These are phyloP conservation scores for Trachelus stipa DNA, from an alignment of 2,888 invertebrate genomes.

Conservation along the genomic window DNA sequence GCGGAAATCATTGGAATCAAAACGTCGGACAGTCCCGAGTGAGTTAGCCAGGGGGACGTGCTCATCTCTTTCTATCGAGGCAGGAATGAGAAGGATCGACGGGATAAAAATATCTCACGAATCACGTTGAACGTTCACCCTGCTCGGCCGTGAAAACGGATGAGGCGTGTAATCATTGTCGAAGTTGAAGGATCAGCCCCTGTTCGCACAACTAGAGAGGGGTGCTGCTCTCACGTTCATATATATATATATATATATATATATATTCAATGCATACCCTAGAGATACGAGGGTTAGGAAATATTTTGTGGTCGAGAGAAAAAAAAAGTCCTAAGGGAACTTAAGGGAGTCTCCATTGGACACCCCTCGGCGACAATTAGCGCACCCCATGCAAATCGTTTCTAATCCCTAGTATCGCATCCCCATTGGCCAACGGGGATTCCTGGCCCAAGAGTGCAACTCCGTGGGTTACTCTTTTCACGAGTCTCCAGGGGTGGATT, in stretches of 20 bases:
- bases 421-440: not conserved
- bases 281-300: not conserved
- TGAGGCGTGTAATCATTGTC: not conserved
- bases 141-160: not conserved
- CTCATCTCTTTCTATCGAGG: not conserved
- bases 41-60: not conserved
- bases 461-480: not conserved
- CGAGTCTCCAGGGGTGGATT: constrained; percentile 12
- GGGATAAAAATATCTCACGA: not conserved
- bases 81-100: not conserved
- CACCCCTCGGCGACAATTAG: constrained; percentile 41
- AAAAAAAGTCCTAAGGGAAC: not conserved
- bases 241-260: not conserved
- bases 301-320: not conserved
- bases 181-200: not conserved
- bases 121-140: not conserved
- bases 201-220: not conserved
- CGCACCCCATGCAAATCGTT: constrained; percentile 46
- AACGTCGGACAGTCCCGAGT: not conserved
- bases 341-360: not conserved
- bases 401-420: constrained; percentile 48
- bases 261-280: not conserved
- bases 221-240: not conserved
- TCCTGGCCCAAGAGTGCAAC: not conserved
- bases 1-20: not conserved